Evolutionary conservation across 2,113 vertebrate genomes (phyloP).

Genomic region (Phrynosoma platyrhinos): DNA sequence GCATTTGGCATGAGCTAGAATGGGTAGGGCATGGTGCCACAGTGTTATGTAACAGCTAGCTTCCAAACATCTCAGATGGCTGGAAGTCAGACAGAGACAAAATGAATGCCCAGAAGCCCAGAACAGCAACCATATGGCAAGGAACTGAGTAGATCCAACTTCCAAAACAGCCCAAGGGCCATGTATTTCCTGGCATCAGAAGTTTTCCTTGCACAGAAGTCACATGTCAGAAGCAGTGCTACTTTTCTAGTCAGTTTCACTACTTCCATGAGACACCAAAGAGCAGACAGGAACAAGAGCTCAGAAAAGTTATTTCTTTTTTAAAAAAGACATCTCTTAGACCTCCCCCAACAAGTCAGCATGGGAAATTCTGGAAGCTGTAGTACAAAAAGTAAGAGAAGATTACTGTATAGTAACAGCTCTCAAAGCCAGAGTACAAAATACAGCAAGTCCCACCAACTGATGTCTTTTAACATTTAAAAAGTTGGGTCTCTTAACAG

Average conservation of each 20-base stretch:
- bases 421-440: too few species aligned
- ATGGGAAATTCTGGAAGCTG: too few species aligned
- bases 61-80: not conserved
- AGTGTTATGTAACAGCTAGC: not conserved
- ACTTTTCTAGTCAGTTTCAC: not conserved
- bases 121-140: not conserved
- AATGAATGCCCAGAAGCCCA: not conserved
- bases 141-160: not conserved
- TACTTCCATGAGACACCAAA: not conserved
- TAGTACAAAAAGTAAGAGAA: too few species aligned
- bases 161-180: not conserved
- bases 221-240: fast-evolving
- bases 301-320: not conserved
- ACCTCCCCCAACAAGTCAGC: too few species aligned
- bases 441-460: not conserved
- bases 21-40: not conserved
- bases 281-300: too few species aligned
- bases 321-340: too few species aligned
- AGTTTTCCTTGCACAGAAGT: not conserved
- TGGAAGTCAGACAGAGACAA: not conserved
- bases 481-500: too few species aligned
- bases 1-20: constrained; percentile 5
- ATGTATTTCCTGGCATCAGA: not conserved
- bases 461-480: too few species aligned
- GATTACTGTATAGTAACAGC: too few species aligned